Base-by-base conservation (phyloP, 2,113 vertebrate genomes). In the Psilopsiagon aymara region DNA sequence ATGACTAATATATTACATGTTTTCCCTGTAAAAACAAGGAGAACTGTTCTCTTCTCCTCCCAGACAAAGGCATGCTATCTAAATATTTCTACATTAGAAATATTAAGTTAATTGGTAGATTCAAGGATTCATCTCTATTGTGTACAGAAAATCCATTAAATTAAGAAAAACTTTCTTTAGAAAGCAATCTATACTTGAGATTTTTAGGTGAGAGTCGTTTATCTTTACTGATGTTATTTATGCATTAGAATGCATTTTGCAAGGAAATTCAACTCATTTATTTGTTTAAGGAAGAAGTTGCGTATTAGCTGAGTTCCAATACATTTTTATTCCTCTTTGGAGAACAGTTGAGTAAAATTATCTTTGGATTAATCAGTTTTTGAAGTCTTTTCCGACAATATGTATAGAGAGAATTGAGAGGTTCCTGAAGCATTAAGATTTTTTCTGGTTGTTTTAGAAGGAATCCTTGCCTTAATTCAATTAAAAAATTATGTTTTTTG, bases 321-420 rank as follows among this genome's bases (percentile, higher is more conserved):
- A 37, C 9, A 23, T 73, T 91, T 66, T 89, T 84, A 57, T 81
- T 90, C 23, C 19, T 77, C 49, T 70, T 1, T 69, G 71, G 75
- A 67, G 49, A 86, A 78, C 33, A 82, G 46, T 37, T 86, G 71
- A 86, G 23, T 74, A 25, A 86, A 90, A 95, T 95, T 94, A 70
- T 95, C 43, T 93, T 70, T 67, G 79, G 55, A 96, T 96, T 91
- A 88, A 96, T 82, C 71, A 63, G 46, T 68, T 95, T 92, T 86
- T 93, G 23, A 92, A 83, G 63, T 91, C 59, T 89, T 81, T 95
- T 88, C 60, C 64, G 85, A 17, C 88, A 60, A 60, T 88, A 88
- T 25, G 20, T 84, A 67, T 37, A 46, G 87, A 74, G 75, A 39
- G 63, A 63, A 93, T 96, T 94, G 92, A 82, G 59, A 86, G 90